Evolutionary conservation across 2,113 vertebrate genomes (phyloP).

Genomic region (Catagonus wagneri): DNA sequence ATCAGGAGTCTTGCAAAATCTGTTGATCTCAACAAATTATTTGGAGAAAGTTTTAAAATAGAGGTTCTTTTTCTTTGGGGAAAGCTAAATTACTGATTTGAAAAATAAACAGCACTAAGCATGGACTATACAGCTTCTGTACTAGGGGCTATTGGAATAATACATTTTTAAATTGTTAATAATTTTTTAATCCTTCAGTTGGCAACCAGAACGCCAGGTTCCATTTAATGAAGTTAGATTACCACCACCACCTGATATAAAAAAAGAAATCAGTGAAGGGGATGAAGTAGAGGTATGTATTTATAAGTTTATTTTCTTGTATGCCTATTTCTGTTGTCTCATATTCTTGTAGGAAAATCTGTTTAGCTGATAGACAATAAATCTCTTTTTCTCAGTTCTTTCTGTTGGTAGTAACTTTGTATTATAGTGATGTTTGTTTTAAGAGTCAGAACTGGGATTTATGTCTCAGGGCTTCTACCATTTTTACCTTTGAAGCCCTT

Average conservation of each 20-base stretch:
- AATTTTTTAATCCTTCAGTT: slow-evolving; percentile 87
- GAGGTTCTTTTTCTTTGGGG: not conserved
- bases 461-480: not conserved
- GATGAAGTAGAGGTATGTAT: slow-evolving; percentile 97
- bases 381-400: not conserved
- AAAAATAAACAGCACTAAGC: not conserved
- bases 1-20: not conserved
- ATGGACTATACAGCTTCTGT: not conserved
- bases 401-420: not conserved
- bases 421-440: slow-evolving; percentile 20
- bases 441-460: not conserved
- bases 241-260: slow-evolving; percentile 94
- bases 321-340: not conserved
- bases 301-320: slow-evolving; percentile 46
- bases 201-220: slow-evolving; percentile 98
- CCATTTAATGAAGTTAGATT: slow-evolving; percentile 97
- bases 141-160: not conserved
- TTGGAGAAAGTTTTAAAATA: not conserved
- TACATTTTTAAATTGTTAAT: slow-evolving; percentile 6
- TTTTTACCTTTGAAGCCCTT: slow-evolving; percentile 48
- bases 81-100: slow-evolving; percentile 37
- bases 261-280: slow-evolving; percentile 97
- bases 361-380: not conserved
- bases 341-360: slow-evolving; percentile 20
- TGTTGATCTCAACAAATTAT: slow-evolving; percentile 1